Conservation (phyloP, 1,140 invertebrate species). For the Thaumetopoea pityocampa region DNA sequence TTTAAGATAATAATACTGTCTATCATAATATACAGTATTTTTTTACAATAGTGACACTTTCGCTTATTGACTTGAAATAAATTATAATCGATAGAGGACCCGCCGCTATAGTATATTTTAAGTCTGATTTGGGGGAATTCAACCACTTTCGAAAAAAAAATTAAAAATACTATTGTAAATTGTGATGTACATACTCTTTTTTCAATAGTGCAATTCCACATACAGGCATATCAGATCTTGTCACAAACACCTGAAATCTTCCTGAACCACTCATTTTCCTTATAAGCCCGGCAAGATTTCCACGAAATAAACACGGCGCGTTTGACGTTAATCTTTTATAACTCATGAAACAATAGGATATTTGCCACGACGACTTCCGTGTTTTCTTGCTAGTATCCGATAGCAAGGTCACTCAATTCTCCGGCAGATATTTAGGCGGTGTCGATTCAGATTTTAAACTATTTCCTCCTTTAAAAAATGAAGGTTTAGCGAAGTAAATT, state of each 20-base stretch:
- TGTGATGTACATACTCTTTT: constrained; percentile 66
- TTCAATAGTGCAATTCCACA: constrained; percentile 71
- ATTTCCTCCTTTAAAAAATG: constrained; percentile 51
- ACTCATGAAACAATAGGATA: constrained; percentile 46
- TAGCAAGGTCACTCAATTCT: constrained; percentile 34
- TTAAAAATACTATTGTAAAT: not conserved
- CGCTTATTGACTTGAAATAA: too few species aligned
- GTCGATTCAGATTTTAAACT: constrained; percentile 29
- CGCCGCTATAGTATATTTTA: too few species aligned
- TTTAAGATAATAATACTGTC: too few species aligned
- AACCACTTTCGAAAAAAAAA: not conserved
- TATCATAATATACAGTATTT: too few species aligned
- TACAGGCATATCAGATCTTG: constrained; percentile 72
- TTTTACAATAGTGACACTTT: too few species aligned
- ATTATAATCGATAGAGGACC: too few species aligned
- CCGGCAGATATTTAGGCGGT: constrained; percentile 61
- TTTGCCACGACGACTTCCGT: constrained; percentile 22
- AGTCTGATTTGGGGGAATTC: too few species aligned
- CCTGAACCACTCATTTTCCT: constrained; percentile 46
- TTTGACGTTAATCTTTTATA: constrained; percentile 43
- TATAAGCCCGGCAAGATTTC: constrained; percentile 19
- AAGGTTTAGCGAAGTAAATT: constrained; percentile 61
- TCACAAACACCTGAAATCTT: constrained; percentile 65
- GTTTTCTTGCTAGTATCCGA: constrained; percentile 9
- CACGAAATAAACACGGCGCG: constrained; percentile 28